Conservation (phyloP, 2,113 vertebrate species). For the Chamaetylas fuelleborni region DNA sequence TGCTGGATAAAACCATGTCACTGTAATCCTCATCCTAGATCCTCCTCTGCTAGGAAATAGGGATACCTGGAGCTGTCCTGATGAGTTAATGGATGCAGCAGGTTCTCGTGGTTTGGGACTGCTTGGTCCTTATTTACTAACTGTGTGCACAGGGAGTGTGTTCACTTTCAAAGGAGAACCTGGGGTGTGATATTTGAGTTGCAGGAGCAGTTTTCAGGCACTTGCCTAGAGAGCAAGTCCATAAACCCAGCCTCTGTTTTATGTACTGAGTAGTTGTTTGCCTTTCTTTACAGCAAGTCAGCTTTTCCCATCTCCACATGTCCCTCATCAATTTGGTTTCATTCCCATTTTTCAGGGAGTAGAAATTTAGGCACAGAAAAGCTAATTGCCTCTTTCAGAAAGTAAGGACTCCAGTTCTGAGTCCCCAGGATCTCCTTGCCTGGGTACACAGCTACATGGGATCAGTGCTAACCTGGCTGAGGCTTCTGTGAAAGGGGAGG, state of each 20-base stretch:
- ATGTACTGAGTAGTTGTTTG: not conserved
- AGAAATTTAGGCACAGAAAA: not conserved
- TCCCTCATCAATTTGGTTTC: not conserved
- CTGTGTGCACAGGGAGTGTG: not conserved
- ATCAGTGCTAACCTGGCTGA: not conserved
- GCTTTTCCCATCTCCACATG: not conserved
- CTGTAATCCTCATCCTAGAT: not conserved
- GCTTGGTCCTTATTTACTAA: not conserved
- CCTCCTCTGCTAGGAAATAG: not conserved
- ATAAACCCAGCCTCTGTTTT: not conserved
- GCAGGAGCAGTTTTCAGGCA: not conserved
- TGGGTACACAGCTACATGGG: not conserved
- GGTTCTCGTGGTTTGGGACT: not conserved
- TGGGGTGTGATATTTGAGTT: not conserved
- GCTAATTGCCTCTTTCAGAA: not conserved
- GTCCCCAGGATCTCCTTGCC: not conserved
- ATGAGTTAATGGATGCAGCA: not conserved
- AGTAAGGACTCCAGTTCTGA: not conserved
- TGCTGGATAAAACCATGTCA: not conserved
- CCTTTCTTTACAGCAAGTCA: not conserved
- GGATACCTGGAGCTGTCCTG: not conserved
- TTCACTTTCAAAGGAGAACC: not conserved
- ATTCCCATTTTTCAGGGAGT: not conserved
- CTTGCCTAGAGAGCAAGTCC: not conserved
- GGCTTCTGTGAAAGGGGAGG: not conserved